Base-by-base conservation (phyloP, 2,113 vertebrate species). In the Podarcis muralis region DNA sequence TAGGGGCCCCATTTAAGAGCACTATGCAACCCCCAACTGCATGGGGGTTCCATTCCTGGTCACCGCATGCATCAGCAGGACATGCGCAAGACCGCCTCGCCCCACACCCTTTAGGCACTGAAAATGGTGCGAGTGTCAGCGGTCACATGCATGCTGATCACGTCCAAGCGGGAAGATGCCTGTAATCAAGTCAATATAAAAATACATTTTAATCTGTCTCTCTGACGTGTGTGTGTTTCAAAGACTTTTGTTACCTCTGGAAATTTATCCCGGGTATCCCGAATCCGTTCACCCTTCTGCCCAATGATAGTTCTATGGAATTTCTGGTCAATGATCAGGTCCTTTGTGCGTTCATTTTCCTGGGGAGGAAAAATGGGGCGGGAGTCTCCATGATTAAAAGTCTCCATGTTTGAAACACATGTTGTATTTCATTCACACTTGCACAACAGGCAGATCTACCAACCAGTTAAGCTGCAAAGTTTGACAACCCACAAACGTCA, bases 261-360 rank as follows among this genome's bases (percentile, higher is more conserved):
- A 93, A 99, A 99, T 92, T 99, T 99, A 94, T 99, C 99, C 7
- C 98, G 97, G 86, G 99, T 98, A 96, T 99, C 99, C 92, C 99
- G 99, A 84, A 99, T 98, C 85, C 98, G 98, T 95, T 99, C 99
- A 4, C 99, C 99, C 93, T 99, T 99, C 96, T 99, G 99, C 92
- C 99, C 99, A 84, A 99, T 99, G 94, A 99, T 99, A 95, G 99
- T 99, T 96, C 99, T 97, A 93, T 99, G 99, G 95, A 99, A 99
- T 95, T 98, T 98, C 88, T 99, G 99, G 95, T 99, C 99, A 71
- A 99, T 98, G 93, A 99, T 98, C 96, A 99, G 95, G 94, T 99
- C 99, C 98, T 99, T 99, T 97, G 99, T 99, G 95, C 99, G 99
- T 97, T 99, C 99, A 6, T 99, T 99, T 96, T 99, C 99, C 99